Conservation (phyloP, 2,113 vertebrate genomes). For the Cervus canadensis region DNA sequence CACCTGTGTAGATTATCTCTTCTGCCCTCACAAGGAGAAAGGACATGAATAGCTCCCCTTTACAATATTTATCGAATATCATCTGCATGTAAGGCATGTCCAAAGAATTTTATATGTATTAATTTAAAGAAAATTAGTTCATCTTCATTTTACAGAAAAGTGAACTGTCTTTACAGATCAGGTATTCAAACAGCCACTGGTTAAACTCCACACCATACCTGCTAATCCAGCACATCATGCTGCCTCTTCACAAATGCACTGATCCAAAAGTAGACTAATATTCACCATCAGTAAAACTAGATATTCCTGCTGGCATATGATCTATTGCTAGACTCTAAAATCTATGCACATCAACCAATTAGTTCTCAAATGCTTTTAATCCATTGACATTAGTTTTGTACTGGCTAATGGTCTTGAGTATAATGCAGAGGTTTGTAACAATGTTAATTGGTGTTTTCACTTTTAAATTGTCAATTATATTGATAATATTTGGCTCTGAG, state of each 20-base stretch:
- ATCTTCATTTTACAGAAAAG: background rate
- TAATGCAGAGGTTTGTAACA: background rate
- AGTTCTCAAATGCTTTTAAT: background rate
- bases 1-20: background rate
- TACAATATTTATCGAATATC: background rate
- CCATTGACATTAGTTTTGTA: background rate
- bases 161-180: background rate
- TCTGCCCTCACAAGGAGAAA: background rate
- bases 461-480: background rate
- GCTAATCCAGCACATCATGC: background rate
- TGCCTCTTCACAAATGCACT: background rate
- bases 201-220: background rate
- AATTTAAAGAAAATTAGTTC: background rate
- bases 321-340: background rate
- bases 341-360: background rate
- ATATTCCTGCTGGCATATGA: background rate
- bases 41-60: background rate
- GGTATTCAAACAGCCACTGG: background rate
- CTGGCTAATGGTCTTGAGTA: background rate
- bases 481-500: background rate
- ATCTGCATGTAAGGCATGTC: background rate
- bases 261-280: background rate
- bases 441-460: background rate
- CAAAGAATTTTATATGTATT: background rate
- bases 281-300: background rate